These are phyloP conservation scores for Sinocyclocheilus maitianheensis DNA, from an alignment of 2,113 vertebrate species.

Conservation along the genomic window DNA sequence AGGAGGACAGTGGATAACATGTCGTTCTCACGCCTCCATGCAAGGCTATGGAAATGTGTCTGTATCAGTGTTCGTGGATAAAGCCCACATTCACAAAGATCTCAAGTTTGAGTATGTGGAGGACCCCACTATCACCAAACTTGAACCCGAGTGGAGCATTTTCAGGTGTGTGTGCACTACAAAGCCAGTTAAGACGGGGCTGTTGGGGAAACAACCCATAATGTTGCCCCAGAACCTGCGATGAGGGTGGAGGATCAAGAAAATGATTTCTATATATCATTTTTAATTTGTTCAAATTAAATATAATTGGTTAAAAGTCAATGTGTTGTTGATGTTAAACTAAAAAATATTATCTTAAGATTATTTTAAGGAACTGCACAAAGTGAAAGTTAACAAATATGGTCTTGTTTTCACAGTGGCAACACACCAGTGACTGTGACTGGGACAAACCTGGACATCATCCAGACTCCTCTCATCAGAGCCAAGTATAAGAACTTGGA, in stretches of 20 bases:
- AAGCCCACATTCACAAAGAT: constrained; percentile 87
- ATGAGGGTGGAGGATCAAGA: no score
- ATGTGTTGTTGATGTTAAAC: neutral
- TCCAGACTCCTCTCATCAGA: constrained; percentile 94
- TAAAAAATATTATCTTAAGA: neutral
- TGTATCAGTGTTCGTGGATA: constrained; percentile 91
- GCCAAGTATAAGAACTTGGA: constrained; percentile 92
- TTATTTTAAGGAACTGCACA: neutral
- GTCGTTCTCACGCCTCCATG: constrained; percentile 85
- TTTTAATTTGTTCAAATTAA: neutral
- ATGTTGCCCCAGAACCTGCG: neutral
- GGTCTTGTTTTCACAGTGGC: constrained; percentile 74
- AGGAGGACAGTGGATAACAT: constrained; percentile 85
- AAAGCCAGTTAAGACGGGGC: neutral
- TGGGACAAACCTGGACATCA: constrained; percentile 95
- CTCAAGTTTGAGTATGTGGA: constrained; percentile 92
- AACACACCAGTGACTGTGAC: constrained; percentile 92
- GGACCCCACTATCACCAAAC: constrained; percentile 89
- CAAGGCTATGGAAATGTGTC: constrained; percentile 85
- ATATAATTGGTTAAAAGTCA: neutral
- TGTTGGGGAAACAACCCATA: neutral
- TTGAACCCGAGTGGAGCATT: constrained; percentile 98
- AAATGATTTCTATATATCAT: no score
- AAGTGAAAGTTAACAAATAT: neutral
- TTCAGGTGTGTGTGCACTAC: constrained; percentile 79